A percentile compares a stretch with the other conserved stretches of the same genome.
Evolutionary conservation across 2,888 invertebrate species (phyloP).

Genomic region (Apantesis nais): DNA sequence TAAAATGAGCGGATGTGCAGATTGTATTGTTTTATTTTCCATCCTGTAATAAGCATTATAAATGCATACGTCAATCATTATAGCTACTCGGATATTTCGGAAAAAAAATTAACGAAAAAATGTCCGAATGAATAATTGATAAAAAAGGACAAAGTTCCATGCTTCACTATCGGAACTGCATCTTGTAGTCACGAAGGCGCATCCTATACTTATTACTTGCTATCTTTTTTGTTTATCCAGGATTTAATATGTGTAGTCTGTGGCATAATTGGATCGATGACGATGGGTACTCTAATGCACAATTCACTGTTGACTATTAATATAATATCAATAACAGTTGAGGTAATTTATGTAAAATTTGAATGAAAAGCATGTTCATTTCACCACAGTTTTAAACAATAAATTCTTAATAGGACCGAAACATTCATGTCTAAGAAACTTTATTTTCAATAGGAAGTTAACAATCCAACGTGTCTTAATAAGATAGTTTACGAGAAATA

Average conservation of each 20-base stretch:
- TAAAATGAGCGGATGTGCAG: slow-evolving; percentile 23
- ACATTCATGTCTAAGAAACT: neutral
- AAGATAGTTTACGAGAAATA: slow-evolving; percentile 23
- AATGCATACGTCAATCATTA: neutral
- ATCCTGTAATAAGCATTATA: neutral
- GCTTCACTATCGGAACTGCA: slow-evolving; percentile 36
- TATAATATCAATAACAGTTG: neutral
- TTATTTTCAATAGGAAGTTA: neutral
- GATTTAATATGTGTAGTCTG: slow-evolving; percentile 7
- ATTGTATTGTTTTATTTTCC: slow-evolving; percentile 22
- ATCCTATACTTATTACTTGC: slow-evolving; percentile 33
- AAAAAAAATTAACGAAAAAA: slow-evolving; percentile 14
- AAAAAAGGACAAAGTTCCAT: slow-evolving; percentile 33
- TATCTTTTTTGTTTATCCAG: slow-evolving; percentile 28
- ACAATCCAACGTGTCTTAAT: slow-evolving; percentile 19
- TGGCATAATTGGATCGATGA: slow-evolving; percentile 37
- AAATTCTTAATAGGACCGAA: neutral
- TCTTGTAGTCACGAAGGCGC: slow-evolving; percentile 28
- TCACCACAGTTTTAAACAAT: neutral
- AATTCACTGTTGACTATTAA: slow-evolving; percentile 11
- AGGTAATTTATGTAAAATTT: neutral
- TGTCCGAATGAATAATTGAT: slow-evolving; percentile 14
- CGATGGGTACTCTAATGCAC: slow-evolving; percentile 31
- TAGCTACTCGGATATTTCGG: neutral
- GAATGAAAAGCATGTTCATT: neutral